Evolutionary conservation across 2,797 vertebrate species (phyloP), one percentile per base, ranked within the genome.

Genomic region (Stomatorhinus walkeri): DNA sequence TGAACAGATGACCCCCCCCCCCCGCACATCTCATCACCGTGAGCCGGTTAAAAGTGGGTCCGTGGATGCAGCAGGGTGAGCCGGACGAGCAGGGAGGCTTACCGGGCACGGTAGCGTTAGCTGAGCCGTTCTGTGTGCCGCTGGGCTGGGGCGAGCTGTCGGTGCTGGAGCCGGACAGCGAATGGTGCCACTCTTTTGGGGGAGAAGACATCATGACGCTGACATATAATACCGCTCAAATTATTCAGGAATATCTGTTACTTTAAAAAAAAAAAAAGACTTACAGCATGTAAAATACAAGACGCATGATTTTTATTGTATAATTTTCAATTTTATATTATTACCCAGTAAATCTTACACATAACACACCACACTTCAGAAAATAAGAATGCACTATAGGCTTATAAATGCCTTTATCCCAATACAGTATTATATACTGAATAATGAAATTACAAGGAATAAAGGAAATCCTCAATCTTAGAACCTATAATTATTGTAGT

Each of bases 101-200:
- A 94, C 93, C 93, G 59, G 92, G 92, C 88, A 92, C 87, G 92
- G 92, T 91, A 89, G 89, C 90, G 9, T 64, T 28, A 28, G 1
- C 19, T 90, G 88, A 87, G 43, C 2, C 43, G 5, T 40, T 16
- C 32, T 40, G 68, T 7, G 5, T 16, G 32, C 91, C 92, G 92
- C 91, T 92, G 86, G 85, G 88, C 88, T 92, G 92, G 87, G 92
- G 90, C 7, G 92, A 90, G 81, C 92, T 88, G 3, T 88, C 49
- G 88, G 91, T 91, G 89, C 92, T 93, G 89, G 90, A 89, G 54
- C 92, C 91, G 0, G 89, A 89, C 86, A 91, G 89, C 56, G 86
- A 91, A 16, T 92, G 93, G 59, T 92, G 89, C 94, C 92, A 92
- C 51, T 91, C 94, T 93, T 92, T 64, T 87, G 88, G 51, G 43